Conservation (phyloP, 1,140 invertebrate species). For the Thalassaphorura encarpata region DNA sequence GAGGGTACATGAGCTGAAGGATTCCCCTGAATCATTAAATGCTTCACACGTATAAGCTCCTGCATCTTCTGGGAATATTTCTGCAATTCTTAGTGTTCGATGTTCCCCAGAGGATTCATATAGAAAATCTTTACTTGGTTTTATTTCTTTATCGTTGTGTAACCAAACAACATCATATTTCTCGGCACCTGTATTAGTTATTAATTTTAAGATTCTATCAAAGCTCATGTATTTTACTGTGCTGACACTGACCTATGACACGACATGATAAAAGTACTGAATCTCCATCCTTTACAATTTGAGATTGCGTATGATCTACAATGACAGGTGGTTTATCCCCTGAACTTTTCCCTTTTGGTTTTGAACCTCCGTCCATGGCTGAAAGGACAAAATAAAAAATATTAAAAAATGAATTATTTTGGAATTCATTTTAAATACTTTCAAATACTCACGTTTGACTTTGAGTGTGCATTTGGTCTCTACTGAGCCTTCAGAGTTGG, state of each 20-base stretch:
- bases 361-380: conserved; percentile 50
- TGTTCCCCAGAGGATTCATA: conserved; percentile 82
- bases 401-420: not conserved
- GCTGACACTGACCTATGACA: conserved; percentile 53
- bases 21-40: conserved; percentile 88
- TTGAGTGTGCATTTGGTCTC: conserved; percentile 72
- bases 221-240: not conserved
- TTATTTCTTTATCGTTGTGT: conserved; percentile 93
- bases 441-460: conserved; percentile 59
- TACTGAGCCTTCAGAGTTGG: conserved; percentile 71
- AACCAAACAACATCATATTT: conserved; percentile 91
- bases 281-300: conserved; percentile 74
- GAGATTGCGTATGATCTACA: conserved; percentile 68
- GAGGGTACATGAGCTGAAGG: conserved; percentile 79
- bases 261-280: conserved; percentile 70
- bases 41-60: conserved; percentile 94
- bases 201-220: not conserved
- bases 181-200: conserved; percentile 48
- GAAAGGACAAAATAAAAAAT: conserved; percentile 21
- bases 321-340: conserved; percentile 68
- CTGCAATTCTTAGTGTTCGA: conserved; percentile 79
- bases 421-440: not conserved
- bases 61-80: conserved; percentile 88
- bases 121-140: conserved; percentile 90
- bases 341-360: conserved; percentile 42